Evolutionary conservation across 2,888 invertebrate species (phyloP), one percentile per base, ranked within the genome.

Genomic region (Caenorhabditis sp.): DNA sequence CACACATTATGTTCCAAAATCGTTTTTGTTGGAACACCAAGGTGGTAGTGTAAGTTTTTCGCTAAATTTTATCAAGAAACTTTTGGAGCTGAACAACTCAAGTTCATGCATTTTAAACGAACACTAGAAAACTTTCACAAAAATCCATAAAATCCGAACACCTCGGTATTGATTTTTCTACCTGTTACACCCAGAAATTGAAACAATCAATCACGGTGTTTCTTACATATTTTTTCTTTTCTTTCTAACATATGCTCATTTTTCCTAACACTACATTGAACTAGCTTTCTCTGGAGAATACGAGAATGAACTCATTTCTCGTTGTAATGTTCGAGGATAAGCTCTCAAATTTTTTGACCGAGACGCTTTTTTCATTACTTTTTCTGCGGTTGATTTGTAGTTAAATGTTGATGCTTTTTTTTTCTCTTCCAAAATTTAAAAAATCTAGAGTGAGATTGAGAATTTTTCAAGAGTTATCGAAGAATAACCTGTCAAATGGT

Each of bases 41-140:
- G 83, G 82, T 54, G 85, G 85, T 58, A 69, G 76, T 66, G 85
- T 85, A 53, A 69, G 79, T 76, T 59, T 5, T 71, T 67, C 31
- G n/a, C n/a, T n/a, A n/a, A n/a, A n/a, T n/a, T 64, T 31, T n/a
- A 19, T 31, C 36, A 58, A 58, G n/a, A n/a, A 55, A 55, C 51
- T n/a, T n/a, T n/a, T 10, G 14, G 37, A 37, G 14, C 37, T n/a
- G n/a, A n/a, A n/a, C n/a, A n/a, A n/a, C n/a, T n/a, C n/a, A n/a
- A n/a, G n/a, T n/a, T n/a, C n/a, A n/a, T n/a, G n/a, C n/a, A n/a
- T n/a, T n/a, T n/a, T n/a, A n/a, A n/a, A n/a, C n/a, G n/a, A n/a
- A n/a, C n/a, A n/a, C n/a, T n/a, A n/a, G n/a, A n/a, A n/a, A n/a
- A n/a, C n/a, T n/a, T n/a, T n/a, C n/a, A n/a, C n/a, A n/a, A n/a